Conservation (phyloP, 2,113 vertebrate genomes). For the Coptodon rendalli region DNA sequence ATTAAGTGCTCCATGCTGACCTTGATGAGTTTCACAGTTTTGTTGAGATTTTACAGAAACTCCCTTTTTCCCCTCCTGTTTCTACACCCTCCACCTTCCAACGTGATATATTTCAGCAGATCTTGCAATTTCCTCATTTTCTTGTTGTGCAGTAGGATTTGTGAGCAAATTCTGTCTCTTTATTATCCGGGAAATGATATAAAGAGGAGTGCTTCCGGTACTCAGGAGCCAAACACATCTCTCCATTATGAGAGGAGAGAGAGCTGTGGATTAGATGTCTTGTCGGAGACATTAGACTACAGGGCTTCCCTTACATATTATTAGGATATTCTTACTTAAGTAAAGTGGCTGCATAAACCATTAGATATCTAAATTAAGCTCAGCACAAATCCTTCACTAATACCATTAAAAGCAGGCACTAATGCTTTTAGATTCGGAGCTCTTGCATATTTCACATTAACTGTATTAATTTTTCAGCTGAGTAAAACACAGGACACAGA, state of each 20-base stretch:
- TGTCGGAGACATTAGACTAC: background rate
- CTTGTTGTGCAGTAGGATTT: background rate
- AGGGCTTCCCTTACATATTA: background rate
- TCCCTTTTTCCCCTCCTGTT: rapidly evolving
- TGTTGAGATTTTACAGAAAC: background rate
- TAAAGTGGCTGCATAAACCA: background rate
- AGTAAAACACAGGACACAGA: background rate
- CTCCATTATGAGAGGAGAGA: conserved; percentile 6
- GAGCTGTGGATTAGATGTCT: background rate
- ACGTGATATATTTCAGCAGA: background rate
- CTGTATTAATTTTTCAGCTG: background rate
- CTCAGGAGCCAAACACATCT: conserved; percentile 2
- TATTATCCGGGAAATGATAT: conserved; percentile 14
- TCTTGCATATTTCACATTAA: background rate
- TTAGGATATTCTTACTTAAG: background rate
- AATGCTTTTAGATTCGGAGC: background rate
- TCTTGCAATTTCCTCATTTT: background rate
- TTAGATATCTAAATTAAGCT: background rate
- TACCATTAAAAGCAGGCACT: background rate
- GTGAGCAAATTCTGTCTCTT: background rate
- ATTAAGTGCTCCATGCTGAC: background rate
- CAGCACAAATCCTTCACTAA: background rate
- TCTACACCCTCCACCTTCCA: background rate
- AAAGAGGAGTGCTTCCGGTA: conserved; percentile 29
- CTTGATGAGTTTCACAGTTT: background rate